These are phyloP conservation scores for Philotrypesis tridentata DNA, from an alignment of 1,140 invertebrate species.

Conservation along the genomic window DNA sequence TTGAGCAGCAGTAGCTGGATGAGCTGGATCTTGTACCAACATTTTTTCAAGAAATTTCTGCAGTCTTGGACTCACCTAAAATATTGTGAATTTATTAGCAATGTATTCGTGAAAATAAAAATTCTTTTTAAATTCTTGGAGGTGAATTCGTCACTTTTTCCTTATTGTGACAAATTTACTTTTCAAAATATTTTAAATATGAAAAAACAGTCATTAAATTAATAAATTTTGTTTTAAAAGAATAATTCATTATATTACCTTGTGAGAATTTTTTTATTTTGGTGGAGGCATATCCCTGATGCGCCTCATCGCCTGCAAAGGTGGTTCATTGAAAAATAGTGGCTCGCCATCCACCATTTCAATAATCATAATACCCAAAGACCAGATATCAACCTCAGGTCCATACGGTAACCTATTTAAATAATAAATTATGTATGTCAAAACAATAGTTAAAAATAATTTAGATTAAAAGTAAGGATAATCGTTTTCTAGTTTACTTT, in stretches of 20 bases:
- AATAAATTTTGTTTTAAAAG: no score
- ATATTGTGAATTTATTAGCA: constrained; percentile 53
- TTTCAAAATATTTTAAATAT: no score
- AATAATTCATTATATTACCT: no score
- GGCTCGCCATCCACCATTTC: constrained; percentile 99
- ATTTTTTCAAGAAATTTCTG: constrained; percentile 94
- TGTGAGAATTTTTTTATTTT: constrained; percentile 93
- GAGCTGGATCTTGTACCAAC: constrained; percentile 94
- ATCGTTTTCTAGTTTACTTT: no score
- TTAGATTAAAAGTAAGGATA: not conserved
- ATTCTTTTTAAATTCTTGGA: no score
- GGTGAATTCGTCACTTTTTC: no score
- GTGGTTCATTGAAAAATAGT: constrained; percentile 99
- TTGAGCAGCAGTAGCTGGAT: constrained; percentile 92
- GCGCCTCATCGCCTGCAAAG: constrained; percentile 96
- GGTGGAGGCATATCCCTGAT: constrained; percentile 99
- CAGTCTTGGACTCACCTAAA: constrained; percentile 87
- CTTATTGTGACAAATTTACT: no score
- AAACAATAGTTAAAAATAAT: not conserved
- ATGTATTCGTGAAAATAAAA: not conserved
- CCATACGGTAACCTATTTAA: constrained; percentile 88
- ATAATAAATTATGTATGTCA: constrained; percentile 10
- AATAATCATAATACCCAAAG: constrained; percentile 96
- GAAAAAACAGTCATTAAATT: no score
- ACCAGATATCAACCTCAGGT: constrained; percentile 98